Evolutionary conservation across 2,797 vertebrate species (phyloP), one percentile per base, ranked within the genome.

Genomic region (Protosalanx chinensis): DNA sequence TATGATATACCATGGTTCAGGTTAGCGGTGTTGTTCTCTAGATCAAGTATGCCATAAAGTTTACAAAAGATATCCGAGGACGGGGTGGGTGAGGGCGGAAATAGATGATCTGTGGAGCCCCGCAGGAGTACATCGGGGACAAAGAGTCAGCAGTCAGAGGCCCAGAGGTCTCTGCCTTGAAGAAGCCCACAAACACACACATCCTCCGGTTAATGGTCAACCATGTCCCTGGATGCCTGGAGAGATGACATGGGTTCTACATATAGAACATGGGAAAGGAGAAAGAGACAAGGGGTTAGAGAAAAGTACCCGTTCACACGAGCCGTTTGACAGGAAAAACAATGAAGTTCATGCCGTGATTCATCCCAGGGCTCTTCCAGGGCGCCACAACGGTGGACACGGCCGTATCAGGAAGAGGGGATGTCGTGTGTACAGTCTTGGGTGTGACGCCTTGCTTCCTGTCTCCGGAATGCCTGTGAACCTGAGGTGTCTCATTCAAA

Each of bases 321-420:
- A 80, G 76, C 62, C 23, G 72, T 68, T 32, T 82, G 87, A 87
- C 87, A 81, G 81, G 61, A 71, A 87, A 85, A 92, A 92, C 91
- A 92, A 91, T 91, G 74, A 81, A 63, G 88, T 89, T 90, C 86
- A 88, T 72, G 33, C 83, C 10, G 84, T 89, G 79, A 91, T 88
- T 90, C 85, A 90, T 89, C 78, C 77, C 20, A 0, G 74, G 80
- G 82, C 81, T 82, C 85, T 87, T 89, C 83, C 85, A 78, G 33
- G 87, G 90, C 87, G 82, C 85, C 85, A 86, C 62, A 27, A 3
- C 6, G 58, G 68, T 65, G 57, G 70, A 30, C 66, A n/a, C 70
- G 67, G 68, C 75, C 80, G 35, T 70, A 58, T 56, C 77, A 82
- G 87, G 81, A 88, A 88, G 80, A 81, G 81, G 80, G 74, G 84